phyloP scores from a whole-genome alignment of 2,797 vertebrate species.

The Leptodactylus fallax region DNA sequence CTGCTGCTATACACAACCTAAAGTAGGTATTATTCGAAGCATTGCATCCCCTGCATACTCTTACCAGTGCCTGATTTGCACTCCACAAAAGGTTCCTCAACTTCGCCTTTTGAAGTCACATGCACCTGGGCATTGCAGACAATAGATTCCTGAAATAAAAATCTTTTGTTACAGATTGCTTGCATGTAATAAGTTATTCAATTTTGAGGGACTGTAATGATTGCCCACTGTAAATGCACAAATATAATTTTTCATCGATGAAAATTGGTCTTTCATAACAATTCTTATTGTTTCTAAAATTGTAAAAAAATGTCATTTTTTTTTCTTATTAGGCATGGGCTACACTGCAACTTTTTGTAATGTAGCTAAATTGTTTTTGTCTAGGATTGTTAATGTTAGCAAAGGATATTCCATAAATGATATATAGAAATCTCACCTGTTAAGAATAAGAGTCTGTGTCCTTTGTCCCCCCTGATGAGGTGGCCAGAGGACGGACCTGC shows the following conservation, averaged over 20 bases:
- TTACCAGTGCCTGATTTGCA: slow-evolving; percentile 44
- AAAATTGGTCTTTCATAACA: neutral
- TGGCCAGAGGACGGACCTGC: neutral
- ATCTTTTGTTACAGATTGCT: neutral
- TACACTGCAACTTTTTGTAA: too few species aligned
- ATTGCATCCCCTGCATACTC: neutral
- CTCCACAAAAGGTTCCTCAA: neutral
- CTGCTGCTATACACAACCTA: too few species aligned
- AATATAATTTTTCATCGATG: neutral
- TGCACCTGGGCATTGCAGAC: neutral
- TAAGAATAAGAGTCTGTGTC: too few species aligned
- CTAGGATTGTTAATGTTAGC: too few species aligned
- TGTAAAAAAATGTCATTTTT: neutral
- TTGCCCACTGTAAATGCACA: neutral
- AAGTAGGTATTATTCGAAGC: too few species aligned
- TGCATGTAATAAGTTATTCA: neutral
- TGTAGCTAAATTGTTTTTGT: too few species aligned
- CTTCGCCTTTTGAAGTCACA: neutral
- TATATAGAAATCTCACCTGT: too few species aligned
- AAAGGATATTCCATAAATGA: too few species aligned
- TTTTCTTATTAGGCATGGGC: too few species aligned
- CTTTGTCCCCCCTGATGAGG: neutral
- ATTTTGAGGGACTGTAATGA: neutral
- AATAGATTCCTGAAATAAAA: slow-evolving; percentile 26
- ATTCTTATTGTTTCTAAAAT: neutral